Conservation (phyloP, 2,888 invertebrate species). For the Nephrotoma flavescens region DNA sequence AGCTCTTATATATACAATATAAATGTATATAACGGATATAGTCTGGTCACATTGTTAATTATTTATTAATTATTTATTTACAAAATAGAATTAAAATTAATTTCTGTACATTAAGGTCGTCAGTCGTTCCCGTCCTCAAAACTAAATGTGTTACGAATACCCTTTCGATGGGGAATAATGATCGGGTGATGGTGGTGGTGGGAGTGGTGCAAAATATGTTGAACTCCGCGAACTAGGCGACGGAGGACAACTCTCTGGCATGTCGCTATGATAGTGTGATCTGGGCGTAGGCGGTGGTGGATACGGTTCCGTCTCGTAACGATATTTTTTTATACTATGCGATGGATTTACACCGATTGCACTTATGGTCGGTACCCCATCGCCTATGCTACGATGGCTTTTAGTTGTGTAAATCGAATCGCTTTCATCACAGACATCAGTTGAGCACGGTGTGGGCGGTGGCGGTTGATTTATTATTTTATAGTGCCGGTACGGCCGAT, state of each 20-base stretch:
- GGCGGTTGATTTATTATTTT: constrained; percentile 68
- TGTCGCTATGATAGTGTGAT: constrained; percentile 58
- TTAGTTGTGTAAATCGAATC: constrained; percentile 55
- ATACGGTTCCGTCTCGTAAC: constrained; percentile 52
- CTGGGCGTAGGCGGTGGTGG: constrained; percentile 64
- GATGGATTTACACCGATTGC: constrained; percentile 25
- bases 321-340: constrained; percentile 25
- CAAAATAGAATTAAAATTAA: background rate
- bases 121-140: background rate
- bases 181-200: constrained; percentile 77
- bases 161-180: constrained; percentile 38
- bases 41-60: background rate
- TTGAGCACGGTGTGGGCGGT: constrained; percentile 88
- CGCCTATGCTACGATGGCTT: constrained; percentile 25
- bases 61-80: background rate
- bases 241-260: constrained; percentile 45
- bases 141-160: constrained; percentile 20
- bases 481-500: constrained; percentile 64
- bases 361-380: constrained; percentile 15
- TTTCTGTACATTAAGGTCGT: background rate
- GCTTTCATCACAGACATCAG: constrained; percentile 84
- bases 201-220: constrained; percentile 63
- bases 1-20: background rate
- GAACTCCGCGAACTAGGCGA: constrained; percentile 59
- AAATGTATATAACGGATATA: background rate